phyloP scores from a whole-genome alignment of 2,797 vertebrate genomes.

The Enteromius viviparus region DNA sequence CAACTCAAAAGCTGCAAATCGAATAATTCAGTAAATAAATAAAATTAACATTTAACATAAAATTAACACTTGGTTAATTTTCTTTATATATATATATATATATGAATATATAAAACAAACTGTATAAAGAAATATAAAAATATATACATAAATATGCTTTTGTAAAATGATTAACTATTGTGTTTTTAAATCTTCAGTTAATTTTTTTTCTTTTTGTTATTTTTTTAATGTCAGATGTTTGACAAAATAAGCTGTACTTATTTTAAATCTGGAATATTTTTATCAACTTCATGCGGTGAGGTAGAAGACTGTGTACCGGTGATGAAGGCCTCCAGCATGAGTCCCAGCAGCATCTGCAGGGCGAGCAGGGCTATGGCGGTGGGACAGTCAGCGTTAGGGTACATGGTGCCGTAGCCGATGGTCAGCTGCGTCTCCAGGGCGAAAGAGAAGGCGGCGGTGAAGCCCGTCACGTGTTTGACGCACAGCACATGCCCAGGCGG shows the following conservation, averaged over 20 bases:
- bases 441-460: constrained; percentile 96
- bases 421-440: constrained; percentile 98
- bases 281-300: background rate
- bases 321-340: constrained; percentile 98
- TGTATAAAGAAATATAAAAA: no score
- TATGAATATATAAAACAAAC: no score
- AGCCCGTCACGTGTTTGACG: constrained; percentile 94
- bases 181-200: background rate
- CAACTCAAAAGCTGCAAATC: no score
- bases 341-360: constrained; percentile 96
- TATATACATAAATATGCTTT: no score
- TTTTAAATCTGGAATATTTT: background rate
- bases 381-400: constrained; percentile 94
- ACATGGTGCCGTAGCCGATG: constrained; percentile 99
- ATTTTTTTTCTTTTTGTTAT: background rate
- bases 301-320: constrained; percentile 82
- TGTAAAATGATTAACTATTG: background rate
- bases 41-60: no score
- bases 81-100: no score
- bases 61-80: no score
- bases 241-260: background rate
- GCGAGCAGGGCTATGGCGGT: constrained; percentile 93
- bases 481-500: constrained; percentile 94
- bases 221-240: background rate
- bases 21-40: no score